Evolutionary conservation across 2,797 vertebrate species (phyloP).

Genomic region (Acipenser oxyrinchus): DNA sequence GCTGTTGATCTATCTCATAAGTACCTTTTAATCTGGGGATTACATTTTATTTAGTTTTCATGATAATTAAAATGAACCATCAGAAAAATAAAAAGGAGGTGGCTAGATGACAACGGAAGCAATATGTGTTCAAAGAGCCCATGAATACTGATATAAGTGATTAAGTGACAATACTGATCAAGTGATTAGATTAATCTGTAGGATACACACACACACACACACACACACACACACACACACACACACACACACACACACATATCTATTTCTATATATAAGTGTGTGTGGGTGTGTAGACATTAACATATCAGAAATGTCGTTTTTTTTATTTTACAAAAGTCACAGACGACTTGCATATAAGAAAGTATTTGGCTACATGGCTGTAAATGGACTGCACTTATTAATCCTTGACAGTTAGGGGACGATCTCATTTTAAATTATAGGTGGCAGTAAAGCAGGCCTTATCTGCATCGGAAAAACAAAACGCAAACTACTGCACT

Average conservation of each 20-base stretch:
- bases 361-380: too few species aligned
- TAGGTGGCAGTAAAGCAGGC: too few species aligned
- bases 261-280: conserved; percentile 6
- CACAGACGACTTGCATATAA: too few species aligned
- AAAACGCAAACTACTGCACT: too few species aligned
- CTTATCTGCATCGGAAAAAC: too few species aligned
- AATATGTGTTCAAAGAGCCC: conserved; percentile 38
- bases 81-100: conserved; percentile 55
- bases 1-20: conserved; percentile 59
- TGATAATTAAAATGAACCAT: conserved; percentile 69
- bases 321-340: too few species aligned
- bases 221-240: background rate
- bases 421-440: too few species aligned
- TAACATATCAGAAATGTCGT: too few species aligned
- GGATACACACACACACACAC: conserved; percentile 50
- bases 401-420: too few species aligned
- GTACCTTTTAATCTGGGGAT: conserved; percentile 60
- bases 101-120: conserved; percentile 40
- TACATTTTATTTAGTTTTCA: conserved; percentile 69
- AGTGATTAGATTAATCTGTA: conserved; percentile 65
- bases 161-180: conserved; percentile 51
- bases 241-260: conserved; percentile 38
- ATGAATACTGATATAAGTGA: background rate
- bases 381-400: too few species aligned
- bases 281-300: background rate